These are phyloP conservation scores for Diadophis punctatus DNA, from an alignment of 2,113 vertebrate species.

Conservation along the genomic window DNA sequence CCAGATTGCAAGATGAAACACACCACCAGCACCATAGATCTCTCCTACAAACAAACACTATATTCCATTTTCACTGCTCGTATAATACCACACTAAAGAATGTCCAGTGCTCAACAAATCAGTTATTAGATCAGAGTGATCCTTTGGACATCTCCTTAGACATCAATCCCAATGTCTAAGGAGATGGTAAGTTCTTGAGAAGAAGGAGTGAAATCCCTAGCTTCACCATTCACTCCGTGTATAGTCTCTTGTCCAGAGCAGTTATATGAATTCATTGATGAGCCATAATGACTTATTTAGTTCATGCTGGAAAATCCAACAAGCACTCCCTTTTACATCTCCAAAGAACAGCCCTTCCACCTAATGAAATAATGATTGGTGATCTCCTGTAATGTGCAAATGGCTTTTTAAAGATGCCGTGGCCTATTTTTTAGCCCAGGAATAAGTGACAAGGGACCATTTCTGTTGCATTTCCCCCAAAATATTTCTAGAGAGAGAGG, in stretches of 20 bases:
- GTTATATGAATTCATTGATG: neutral
- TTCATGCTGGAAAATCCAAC: neutral
- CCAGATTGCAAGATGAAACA: neutral
- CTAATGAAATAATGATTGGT: neutral
- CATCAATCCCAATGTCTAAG: neutral
- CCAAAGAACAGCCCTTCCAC: neutral
- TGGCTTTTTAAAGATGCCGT: neutral
- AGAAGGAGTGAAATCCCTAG: neutral
- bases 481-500: neutral
- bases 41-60: neutral
- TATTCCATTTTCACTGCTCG: neutral
- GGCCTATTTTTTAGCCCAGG: neutral
- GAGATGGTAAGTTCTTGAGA: neutral
- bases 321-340: neutral
- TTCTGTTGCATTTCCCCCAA: neutral
- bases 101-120: neutral
- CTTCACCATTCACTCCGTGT: neutral
- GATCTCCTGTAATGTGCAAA: neutral
- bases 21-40: neutral
- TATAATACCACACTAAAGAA: neutral
- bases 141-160: no score
- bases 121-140: neutral
- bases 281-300: neutral
- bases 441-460: neutral
- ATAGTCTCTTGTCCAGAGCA: neutral